phyloP scores from a whole-genome alignment of 1,140 invertebrate species.

The Tetramorium alpestre region DNA sequence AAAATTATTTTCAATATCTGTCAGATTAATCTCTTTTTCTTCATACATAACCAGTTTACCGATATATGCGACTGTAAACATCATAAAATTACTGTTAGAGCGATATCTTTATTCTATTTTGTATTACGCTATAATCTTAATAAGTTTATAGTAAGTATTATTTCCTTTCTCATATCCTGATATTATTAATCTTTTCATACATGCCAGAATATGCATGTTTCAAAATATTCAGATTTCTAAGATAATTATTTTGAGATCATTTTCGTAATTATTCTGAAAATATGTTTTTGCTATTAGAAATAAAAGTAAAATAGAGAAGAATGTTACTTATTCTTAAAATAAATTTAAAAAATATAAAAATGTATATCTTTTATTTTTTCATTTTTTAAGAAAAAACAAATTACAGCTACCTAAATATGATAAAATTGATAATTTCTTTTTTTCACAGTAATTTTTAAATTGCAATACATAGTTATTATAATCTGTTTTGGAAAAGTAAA shows the following conservation, averaged over 20 bases:
- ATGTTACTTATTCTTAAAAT: background rate
- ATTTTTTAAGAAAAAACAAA: background rate
- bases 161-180: background rate
- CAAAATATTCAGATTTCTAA: background rate
- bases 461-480: background rate
- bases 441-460: background rate
- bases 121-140: conserved; percentile 13
- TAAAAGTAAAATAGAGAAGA: background rate
- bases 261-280: background rate
- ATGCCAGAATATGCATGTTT: background rate
- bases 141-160: background rate
- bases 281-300: background rate
- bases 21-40: background rate
- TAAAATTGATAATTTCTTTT: background rate
- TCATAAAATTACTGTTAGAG: conserved; percentile 27
- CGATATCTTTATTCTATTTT: conserved; percentile 13
- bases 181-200: background rate
- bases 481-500: background rate
- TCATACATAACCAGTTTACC: background rate
- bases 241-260: background rate
- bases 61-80: background rate
- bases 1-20: background rate
- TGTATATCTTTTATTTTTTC: background rate
- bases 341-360: background rate
- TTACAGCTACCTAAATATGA: background rate